Evolutionary conservation across 2,888 invertebrate species (phyloP).

Genomic region (Gymnoscelis rufifasciata): DNA sequence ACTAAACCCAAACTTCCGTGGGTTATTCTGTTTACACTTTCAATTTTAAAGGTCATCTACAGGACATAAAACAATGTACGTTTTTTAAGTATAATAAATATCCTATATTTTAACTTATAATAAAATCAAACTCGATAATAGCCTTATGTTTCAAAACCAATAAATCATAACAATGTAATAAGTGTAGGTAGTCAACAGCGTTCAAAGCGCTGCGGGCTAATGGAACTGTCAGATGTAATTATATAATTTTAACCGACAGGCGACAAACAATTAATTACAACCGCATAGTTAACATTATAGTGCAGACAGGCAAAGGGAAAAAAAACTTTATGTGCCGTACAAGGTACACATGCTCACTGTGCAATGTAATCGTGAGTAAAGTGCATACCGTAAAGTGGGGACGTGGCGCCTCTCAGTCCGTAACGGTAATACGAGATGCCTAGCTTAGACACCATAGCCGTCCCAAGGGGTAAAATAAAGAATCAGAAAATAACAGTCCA

Average conservation of each 20-base stretch:
- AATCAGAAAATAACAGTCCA: slow-evolving; percentile 19
- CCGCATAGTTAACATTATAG: slow-evolving; percentile 1
- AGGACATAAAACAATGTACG: no score
- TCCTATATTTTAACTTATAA: neutral
- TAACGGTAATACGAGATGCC: slow-evolving; percentile 75
- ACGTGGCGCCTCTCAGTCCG: slow-evolving; percentile 63
- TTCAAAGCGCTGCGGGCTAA: slow-evolving; percentile 8
- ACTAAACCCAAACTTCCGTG: no score
- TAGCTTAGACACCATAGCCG: slow-evolving; percentile 51
- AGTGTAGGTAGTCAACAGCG: slow-evolving; percentile 7
- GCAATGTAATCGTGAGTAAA: slow-evolving; percentile 32
- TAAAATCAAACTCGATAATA: neutral
- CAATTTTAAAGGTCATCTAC: no score
- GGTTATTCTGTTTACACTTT: no score
- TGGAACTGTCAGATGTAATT: slow-evolving; percentile 14
- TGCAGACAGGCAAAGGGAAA: neutral
- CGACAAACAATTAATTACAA: slow-evolving; percentile 16
- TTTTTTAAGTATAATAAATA: no score
- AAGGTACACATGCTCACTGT: slow-evolving; percentile 19
- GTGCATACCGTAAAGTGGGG: slow-evolving; percentile 33
- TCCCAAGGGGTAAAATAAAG: slow-evolving; percentile 27
- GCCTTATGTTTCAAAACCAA: slow-evolving; percentile 8
- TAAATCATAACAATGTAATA: slow-evolving; percentile 13
- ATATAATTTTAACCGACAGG: slow-evolving; percentile 11
- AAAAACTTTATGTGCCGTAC: slow-evolving; percentile 1